These are phyloP conservation scores for Choloepus hoffmanni DNA, from an alignment of 2,113 vertebrate genomes.

Conservation along the genomic window DNA sequence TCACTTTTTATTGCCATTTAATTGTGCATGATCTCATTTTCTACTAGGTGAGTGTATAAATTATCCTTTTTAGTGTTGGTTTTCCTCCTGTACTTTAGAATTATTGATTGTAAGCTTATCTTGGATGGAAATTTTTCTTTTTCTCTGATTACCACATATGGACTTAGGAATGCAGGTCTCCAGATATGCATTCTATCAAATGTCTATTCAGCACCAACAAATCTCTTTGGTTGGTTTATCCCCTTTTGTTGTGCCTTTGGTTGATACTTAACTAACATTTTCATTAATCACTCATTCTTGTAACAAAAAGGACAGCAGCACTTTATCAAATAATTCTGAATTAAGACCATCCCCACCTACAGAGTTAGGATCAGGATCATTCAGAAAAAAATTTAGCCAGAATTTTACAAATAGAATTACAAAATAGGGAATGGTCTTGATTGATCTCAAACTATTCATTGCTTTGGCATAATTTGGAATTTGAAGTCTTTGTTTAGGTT, in stretches of 20 bases:
- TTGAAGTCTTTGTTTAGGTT: background rate
- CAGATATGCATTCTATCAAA: background rate
- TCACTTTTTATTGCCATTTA: background rate
- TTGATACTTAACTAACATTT: background rate
- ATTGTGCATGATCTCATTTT: background rate
- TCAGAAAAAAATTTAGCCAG: background rate
- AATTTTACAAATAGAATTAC: background rate
- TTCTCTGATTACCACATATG: background rate
- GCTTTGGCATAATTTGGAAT: conserved; percentile 47
- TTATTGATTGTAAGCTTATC: background rate
- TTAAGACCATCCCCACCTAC: background rate
- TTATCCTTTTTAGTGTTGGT: background rate
- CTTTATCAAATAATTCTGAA: background rate
- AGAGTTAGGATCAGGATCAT: background rate
- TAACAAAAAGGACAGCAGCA: background rate
- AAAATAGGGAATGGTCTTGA: background rate
- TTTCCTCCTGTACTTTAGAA: background rate
- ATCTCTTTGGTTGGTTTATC: background rate
- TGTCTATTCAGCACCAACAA: background rate
- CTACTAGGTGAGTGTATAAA: background rate
- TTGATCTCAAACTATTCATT: conserved; percentile 37
- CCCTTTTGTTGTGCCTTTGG: background rate
- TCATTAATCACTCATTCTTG: background rate
- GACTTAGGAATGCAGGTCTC: background rate
- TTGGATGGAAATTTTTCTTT: background rate